A percentile compares a stretch with the other conserved stretches of the same genome.
phyloP scores from a whole-genome alignment of 1,140 invertebrate genomes.

The Diabrotica virgifera region DNA sequence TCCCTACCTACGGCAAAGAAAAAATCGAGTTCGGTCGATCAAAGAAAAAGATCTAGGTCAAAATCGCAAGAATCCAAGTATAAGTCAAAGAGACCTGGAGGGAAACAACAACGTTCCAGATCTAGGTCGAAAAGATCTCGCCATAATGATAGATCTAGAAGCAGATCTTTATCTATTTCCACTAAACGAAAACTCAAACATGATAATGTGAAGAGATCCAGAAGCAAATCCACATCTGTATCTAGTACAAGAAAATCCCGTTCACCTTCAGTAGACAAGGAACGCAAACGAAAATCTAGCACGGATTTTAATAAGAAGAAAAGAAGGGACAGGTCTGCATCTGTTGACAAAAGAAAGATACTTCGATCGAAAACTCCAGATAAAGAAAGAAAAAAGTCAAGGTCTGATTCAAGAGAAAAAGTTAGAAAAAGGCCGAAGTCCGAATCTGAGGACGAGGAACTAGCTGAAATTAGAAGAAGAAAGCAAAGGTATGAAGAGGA shows the following conservation, averaged over 20 bases:
- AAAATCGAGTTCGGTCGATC: constrained; percentile 21
- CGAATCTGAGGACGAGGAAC: not conserved
- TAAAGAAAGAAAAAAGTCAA: constrained; percentile 7
- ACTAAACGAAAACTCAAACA: not conserved
- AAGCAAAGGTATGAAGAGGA: not conserved
- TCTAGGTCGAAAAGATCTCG: not conserved
- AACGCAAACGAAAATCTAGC: constrained; percentile 5
- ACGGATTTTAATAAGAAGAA: constrained; percentile 19
- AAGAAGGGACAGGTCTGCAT: constrained; percentile 10
- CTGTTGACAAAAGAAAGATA: not conserved
- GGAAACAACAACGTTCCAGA: not conserved
- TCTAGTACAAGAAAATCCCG: constrained; percentile 17
- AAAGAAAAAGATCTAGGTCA: constrained; percentile 18
- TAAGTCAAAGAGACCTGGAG: constrained; percentile 18
- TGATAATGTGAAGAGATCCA: not conserved
- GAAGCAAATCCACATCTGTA: constrained; percentile 5
- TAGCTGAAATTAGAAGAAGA: constrained; percentile 1
- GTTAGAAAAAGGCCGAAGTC: not conserved
- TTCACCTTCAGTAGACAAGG: constrained; percentile 8
- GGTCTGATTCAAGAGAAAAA: constrained; percentile 8
- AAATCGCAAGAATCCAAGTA: constrained; percentile 20
- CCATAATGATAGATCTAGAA: not conserved
- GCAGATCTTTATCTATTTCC: not conserved
- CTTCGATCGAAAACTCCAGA: not conserved
- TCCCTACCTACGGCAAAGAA: constrained; percentile 23